Conservation (phyloP, 2,888 invertebrate genomes). For the Luperina nickerlii region DNA sequence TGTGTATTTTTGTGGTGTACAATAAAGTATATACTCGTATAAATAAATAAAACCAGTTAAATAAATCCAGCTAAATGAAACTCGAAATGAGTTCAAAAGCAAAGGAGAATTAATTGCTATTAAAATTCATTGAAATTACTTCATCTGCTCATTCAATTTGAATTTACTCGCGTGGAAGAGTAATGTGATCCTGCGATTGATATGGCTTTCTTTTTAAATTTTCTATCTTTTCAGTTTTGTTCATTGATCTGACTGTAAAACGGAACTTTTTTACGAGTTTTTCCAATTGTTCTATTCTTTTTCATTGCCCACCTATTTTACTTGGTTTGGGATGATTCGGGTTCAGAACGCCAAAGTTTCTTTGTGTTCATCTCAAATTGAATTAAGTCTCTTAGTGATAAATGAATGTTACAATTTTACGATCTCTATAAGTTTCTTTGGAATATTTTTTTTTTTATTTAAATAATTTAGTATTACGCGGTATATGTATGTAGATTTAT, state of each 20-base stretch:
- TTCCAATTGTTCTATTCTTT: slow-evolving; percentile 60
- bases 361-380: slow-evolving; percentile 52
- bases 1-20: too few species aligned
- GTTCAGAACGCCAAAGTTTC: slow-evolving; percentile 49
- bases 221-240: slow-evolving; percentile 38
- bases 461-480: neutral
- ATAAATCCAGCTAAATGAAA: neutral
- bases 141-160: slow-evolving; percentile 37
- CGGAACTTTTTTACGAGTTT: slow-evolving; percentile 62
- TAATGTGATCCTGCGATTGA: slow-evolving; percentile 51
- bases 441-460: slow-evolving; percentile 9
- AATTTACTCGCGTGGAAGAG: slow-evolving; percentile 43
- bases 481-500: neutral
- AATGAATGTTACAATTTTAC: slow-evolving; percentile 20
- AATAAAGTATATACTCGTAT: too few species aligned
- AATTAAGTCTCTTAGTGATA: slow-evolving; percentile 47
- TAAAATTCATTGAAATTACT: slow-evolving; percentile 41
- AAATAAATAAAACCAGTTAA: too few species aligned
- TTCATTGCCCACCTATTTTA: slow-evolving; percentile 60
- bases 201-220: slow-evolving; percentile 42
- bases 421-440: neutral
- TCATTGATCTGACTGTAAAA: slow-evolving; percentile 52
- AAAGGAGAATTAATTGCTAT: slow-evolving; percentile 30
- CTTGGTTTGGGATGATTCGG: slow-evolving; percentile 49
- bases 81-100: slow-evolving; percentile 2